Base-by-base conservation (phyloP, 2,888 invertebrate species). In the Blastobasis adustella region DNA sequence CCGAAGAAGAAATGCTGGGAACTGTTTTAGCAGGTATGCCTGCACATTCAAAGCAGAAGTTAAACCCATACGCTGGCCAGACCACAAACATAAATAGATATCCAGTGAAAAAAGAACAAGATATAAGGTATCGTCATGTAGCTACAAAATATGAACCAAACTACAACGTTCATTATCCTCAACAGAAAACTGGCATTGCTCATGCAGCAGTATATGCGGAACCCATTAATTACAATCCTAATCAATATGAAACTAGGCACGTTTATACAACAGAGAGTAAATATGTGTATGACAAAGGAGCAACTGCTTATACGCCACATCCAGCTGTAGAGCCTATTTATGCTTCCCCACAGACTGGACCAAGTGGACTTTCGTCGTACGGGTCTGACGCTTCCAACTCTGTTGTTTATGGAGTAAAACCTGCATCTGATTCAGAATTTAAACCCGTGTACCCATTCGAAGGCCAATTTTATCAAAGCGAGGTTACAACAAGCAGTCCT, bases 1-100 rank as follows among this genome's bases (percentile, higher is more conserved):
- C 91, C 7, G 95, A 95, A 74, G 94, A 94, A 76, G 94, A 94
- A 70, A 93, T 94, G 67, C 89, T 94, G 39, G 93, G 93, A 9
- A 93, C 94, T 66, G 93, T 94, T 0, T 85, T 94, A 50, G 93
- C 93, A 49, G 93, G 94, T 37, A 92, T 92, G 91, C 92, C 90
- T 7, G 77, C 82, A 37, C 85, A 90, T 50, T 71, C 89, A 6
- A 75, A 89, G 60, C 76, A 86, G 58, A 73, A 89, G 57, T 63
- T 88, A 0, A 89, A 89, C 45, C 87, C 89, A 5, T 86, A 89
- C 55, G 80, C 81, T 46, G 82, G 74, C 37, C 89, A 89, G 76
- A 84, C 83, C 51, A 9, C 47, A 36, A 72, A 84, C 53, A 60
- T 77, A 4, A 81, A 80, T 46, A 73, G 85, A 59, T 87, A 84